Base-by-base conservation (phyloP, 30 jellyfish, hydroid and myxozoan species). In the Cassiopea andromeda region DNA sequence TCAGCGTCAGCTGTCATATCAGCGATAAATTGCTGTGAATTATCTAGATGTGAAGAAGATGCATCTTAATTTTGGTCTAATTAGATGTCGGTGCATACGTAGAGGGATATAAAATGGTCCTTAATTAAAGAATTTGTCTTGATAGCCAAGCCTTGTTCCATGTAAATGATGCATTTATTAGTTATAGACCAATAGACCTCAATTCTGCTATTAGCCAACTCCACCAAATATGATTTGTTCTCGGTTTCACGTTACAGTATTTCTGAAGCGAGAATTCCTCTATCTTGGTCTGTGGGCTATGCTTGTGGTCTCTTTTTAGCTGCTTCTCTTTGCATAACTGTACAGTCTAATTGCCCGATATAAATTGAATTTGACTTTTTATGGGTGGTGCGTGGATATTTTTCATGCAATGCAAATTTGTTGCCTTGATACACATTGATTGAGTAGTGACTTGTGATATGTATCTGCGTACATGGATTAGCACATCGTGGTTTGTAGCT, bases 381-480 rank as follows among this genome's bases (percentile, higher is more conserved):
- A 83, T 77, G 49, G 84, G 77, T 83, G 76, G 44, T 72, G 74
- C 48, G 84, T 46, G 64, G 46, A 70, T 19, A 69, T 83, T 69
- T 50, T 47, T 17, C 82, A 84, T 77, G 80, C 38, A 75, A 77
- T 80, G 58, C 50, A 60, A 87, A 78, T 60, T 87, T 83, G 54
- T 75, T 60, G 46, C 73, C 81, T 60, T 87, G 90, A 47, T 58
- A 57, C 69, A 87, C 77, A 48, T 27, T 49, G 89, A 77, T 77
- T 69, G 90, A 57, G 94, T 86, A 14, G 49, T 78, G 82, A 87
- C 66, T 77, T 87, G 78, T 47, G 90, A 78, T 87, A 50, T 14
- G 57, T 71, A 87, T 78, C 94, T 64, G 48, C 75, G 82, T 49
- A 44, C 48, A 2, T 18, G 69, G 90, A 78, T 77, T 87, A 87